Evolutionary conservation across 30 jellyfish, hydroid and myxozoan genomes (phyloP), one percentile per base, ranked within the genome.

Genomic region (Phacellophora camtschatica): DNA sequence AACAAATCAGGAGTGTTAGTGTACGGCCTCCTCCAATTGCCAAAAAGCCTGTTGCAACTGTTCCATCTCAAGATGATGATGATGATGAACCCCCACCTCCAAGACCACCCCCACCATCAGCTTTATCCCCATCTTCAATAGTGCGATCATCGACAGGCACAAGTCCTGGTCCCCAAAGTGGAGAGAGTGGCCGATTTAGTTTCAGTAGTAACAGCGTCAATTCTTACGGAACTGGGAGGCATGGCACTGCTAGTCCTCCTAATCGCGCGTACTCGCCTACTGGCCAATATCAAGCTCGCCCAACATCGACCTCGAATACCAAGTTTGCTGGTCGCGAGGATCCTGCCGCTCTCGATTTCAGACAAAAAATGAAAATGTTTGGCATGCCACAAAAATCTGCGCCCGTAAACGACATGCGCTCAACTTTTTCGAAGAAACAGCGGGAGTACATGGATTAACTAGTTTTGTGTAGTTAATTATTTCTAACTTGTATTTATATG

Each of bases 71-170:
- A 23, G 83, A 18, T 10, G 81, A 66, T 32, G 83, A 67, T 20
- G 96, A 82, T 27, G 99, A 92, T 29, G 99, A 87, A 12, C 89
- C 83, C 50, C 95, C 99, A 27, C 99, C 99, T 33, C 99, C 99
- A 15, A 66, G 99, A n/a, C 99, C 99, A 9, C 99, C 99, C 7
- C 99, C 99, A 0, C 99, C 99, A 6, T 64, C 90, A 11, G 33
- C 43, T 9, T 53, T 59, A 11, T 51, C 90, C 30, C 90, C 90
- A 50, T 19, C 62, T 2, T 42, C 71, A 13, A 55, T 67, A 28
- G 90, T 67, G 9, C 45, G 90, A 54, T 62, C 90, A 30, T 51
- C 82, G n/a, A 24, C 69, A 0, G 64, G 90, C 66, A 28, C 90
- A 23, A 71, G 85, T 49, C 85, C 85, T 15, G 64, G 90, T 51